Evolutionary conservation across 2,888 invertebrate species (phyloP).

Genomic region (Ischnus inquisitorius): DNA sequence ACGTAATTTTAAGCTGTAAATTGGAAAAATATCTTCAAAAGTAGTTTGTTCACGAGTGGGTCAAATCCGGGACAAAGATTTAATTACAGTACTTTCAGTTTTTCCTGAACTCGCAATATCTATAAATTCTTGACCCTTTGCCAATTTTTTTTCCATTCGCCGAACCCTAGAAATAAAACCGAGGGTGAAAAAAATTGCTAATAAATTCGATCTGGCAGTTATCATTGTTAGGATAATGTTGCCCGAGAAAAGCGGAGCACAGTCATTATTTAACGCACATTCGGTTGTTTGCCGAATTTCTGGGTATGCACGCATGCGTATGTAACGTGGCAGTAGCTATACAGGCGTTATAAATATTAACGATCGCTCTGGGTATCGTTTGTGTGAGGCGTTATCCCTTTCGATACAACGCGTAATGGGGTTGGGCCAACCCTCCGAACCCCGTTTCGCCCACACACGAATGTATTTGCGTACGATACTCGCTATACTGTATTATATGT

Average conservation of each 20-base stretch:
- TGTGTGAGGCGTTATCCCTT: slow-evolving; percentile 62
- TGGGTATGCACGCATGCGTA: slow-evolving; percentile 19
- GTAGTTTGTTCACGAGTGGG: too few species aligned
- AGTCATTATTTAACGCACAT: slow-evolving; percentile 49
- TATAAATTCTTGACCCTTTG: too few species aligned
- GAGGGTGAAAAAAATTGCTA: background rate
- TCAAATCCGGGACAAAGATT: too few species aligned
- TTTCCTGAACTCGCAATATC: too few species aligned
- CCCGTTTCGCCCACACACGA: slow-evolving; percentile 14
- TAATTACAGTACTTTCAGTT: too few species aligned
- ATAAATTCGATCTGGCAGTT: slow-evolving; percentile 27
- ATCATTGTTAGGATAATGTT: slow-evolving; percentile 58
- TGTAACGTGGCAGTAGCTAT: slow-evolving; percentile 32
- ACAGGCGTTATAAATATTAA: slow-evolving; percentile 57
- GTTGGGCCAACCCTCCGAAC: slow-evolving; percentile 22
- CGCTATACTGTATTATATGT: background rate
- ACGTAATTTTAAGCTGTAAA: too few species aligned
- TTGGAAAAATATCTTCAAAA: too few species aligned
- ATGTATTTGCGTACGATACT: background rate
- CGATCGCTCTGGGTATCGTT: slow-evolving; percentile 61
- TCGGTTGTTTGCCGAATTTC: slow-evolving; percentile 45
- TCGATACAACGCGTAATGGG: slow-evolving; percentile 62
- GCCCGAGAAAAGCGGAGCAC: slow-evolving; percentile 26
- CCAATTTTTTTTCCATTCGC: background rate
- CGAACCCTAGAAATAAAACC: background rate